Conservation (phyloP, 2,113 vertebrate species). For the Osmerus mordax region DNA sequence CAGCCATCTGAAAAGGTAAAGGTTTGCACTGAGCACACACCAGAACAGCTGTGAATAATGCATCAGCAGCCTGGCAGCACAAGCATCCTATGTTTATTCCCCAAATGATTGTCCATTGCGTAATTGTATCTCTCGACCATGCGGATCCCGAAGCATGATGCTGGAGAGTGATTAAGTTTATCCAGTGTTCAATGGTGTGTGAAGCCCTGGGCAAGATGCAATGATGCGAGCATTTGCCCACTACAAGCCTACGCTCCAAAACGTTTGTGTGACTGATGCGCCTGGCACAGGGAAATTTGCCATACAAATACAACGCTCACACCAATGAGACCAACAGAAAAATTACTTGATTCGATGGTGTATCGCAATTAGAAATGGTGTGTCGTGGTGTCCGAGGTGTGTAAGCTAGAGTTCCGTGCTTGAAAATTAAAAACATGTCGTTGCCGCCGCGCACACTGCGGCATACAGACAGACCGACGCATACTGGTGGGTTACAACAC, state of each 20-base stretch:
- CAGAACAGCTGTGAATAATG: background rate
- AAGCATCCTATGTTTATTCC: background rate
- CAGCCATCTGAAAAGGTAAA: background rate
- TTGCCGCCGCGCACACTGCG: constrained; percentile 67
- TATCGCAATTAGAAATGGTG: background rate
- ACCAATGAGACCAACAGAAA: background rate
- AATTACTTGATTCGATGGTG: background rate
- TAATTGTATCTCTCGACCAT: constrained; percentile 35
- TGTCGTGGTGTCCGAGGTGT: background rate
- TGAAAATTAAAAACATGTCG: constrained; percentile 43
- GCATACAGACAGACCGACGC: constrained; percentile 46
- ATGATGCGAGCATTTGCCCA: constrained; percentile 3
- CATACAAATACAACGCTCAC: background rate
- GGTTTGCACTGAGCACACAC: background rate
- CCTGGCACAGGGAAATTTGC: constrained; percentile 3
- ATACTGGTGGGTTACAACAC: constrained; percentile 14
- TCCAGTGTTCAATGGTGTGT: constrained; percentile 19
- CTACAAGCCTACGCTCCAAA: constrained; percentile 7
- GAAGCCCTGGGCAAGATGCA: constrained; percentile 14
- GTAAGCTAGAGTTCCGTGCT: background rate
- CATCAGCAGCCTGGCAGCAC: background rate
- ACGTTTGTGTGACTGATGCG: constrained; percentile 1
- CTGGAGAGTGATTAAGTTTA: constrained; percentile 27
- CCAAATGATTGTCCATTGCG: constrained; percentile 34
- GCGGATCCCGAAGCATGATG: constrained; percentile 20